These are phyloP conservation scores for Drosophila paranaensis DNA, from an alignment of 2,888 invertebrate species.

Conservation along the genomic window DNA sequence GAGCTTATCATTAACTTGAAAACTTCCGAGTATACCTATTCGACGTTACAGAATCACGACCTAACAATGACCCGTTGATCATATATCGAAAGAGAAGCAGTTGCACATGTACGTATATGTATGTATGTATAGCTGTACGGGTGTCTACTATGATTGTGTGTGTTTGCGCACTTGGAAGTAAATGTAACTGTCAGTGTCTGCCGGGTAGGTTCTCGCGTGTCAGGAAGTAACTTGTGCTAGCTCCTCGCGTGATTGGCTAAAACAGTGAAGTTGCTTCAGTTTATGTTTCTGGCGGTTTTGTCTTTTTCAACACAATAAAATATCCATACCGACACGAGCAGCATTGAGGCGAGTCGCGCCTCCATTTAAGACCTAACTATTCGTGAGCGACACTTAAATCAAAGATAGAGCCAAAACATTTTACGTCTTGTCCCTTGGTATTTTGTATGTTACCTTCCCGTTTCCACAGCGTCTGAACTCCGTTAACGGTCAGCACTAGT, in stretches of 20 bases:
- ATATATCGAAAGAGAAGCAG: not conserved
- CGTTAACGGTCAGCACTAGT: constrained; percentile 8
- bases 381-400: constrained; percentile 10
- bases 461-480: constrained; percentile 11
- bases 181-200: constrained; percentile 26
- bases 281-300: constrained; percentile 27
- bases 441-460: constrained; percentile 31
- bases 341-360: constrained; percentile 5
- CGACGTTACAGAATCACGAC: constrained; percentile 34
- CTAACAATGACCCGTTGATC: constrained; percentile 36
- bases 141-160: not conserved
- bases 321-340: constrained; percentile 16
- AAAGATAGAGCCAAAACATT: constrained; percentile 19
- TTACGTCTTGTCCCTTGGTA: constrained; percentile 4
- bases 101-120: not conserved
- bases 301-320: constrained; percentile 54
- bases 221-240: constrained; percentile 37
- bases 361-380: constrained; percentile 7
- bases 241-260: constrained; percentile 57
- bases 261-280: constrained; percentile 24
- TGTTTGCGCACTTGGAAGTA: constrained; percentile 8
- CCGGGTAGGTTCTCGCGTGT: constrained; percentile 23
- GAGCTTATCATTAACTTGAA: not conserved
- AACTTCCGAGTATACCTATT: not conserved
- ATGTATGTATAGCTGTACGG: not conserved